These are phyloP conservation scores for Hermetia illucens DNA, from an alignment of 1,140 invertebrate species.

Conservation along the genomic window DNA sequence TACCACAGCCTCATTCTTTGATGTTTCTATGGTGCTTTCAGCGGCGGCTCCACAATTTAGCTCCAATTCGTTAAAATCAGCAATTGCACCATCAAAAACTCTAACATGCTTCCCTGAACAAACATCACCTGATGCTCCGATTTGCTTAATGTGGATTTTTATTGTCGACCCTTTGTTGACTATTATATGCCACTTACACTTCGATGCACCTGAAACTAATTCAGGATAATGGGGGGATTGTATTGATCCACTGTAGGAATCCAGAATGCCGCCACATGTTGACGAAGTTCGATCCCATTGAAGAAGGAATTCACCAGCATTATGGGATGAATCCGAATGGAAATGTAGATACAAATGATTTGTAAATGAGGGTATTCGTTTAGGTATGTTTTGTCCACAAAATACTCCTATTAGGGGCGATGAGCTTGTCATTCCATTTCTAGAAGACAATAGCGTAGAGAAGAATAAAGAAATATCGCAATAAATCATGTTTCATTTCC, in stretches of 20 bases:
- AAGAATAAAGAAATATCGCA: no score
- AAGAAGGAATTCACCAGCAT: slow-evolving; percentile 43
- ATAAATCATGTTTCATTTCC: no score
- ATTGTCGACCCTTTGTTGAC: slow-evolving; percentile 55
- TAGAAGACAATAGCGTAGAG: slow-evolving; percentile 1
- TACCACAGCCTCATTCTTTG: slow-evolving; percentile 37
- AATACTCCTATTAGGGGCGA: slow-evolving; percentile 49
- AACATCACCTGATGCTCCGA: slow-evolving; percentile 41
- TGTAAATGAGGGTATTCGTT: slow-evolving; percentile 45
- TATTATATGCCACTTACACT: slow-evolving; percentile 67
- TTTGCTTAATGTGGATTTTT: slow-evolving; percentile 50
- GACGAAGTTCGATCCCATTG: slow-evolving; percentile 36
- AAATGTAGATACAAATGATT: slow-evolving; percentile 64
- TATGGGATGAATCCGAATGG: slow-evolving; percentile 39
- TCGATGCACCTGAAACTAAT: slow-evolving; percentile 44
- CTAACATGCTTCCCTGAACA: slow-evolving; percentile 48
- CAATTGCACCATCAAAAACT: slow-evolving; percentile 33
- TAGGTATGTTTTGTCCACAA: slow-evolving; percentile 46
- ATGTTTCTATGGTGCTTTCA: slow-evolving; percentile 29
- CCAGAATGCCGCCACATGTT: slow-evolving; percentile 64
- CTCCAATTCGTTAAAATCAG: slow-evolving; percentile 26
- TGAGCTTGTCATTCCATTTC: slow-evolving; percentile 35
- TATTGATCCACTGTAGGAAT: slow-evolving; percentile 45
- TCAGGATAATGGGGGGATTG: slow-evolving; percentile 73
- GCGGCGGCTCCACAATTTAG: slow-evolving; percentile 33